Evolutionary conservation across 1,140 invertebrate genomes (phyloP), one percentile per base, ranked within the genome.

Genomic region (Trissolcus basalis): DNA sequence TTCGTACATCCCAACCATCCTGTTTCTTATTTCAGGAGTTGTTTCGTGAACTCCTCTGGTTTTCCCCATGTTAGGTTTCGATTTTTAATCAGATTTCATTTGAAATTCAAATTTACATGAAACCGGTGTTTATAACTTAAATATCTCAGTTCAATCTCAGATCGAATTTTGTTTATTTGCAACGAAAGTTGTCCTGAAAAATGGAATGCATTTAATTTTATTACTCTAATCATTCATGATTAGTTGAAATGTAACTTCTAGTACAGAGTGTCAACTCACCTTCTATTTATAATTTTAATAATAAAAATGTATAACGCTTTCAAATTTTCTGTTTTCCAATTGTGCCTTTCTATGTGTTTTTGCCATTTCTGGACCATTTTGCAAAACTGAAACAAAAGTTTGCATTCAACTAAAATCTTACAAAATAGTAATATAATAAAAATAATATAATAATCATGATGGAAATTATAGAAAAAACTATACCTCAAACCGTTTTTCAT

Each of bases 1-100:
- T 71, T 88, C 87, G 45, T 86, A 89, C 87, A 89, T 89, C 45
- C 87, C 87, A 1, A 88, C 86, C 87, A 88, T 89, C 16, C 87
- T 83, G 72, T 88, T 88, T 50, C 87, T 73, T 19, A 89, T 61
- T 76, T 89, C 86, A 6, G 86, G 87, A 19, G 87, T 87, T 6
- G 87, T 89, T 73, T 89, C 87, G 49, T 89, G 86, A 6, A 88
- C 86, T 36, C 87, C 87, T 78, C 87, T 83, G 3, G 84, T 87
- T 70, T 89, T 87, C 0, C 87, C 87, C 86, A 88, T 88, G 73
- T 75, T 80, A 47, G 15, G 19, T 39, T n/a, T 39, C 9, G 36
- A 39, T 39, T 39, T 39, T 39, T n/a, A 39, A n/a, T 39, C 6
- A 3, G 19, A 27, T 27, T 6, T 27, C 19, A 27, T 27, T 27